Conservation (phyloP, 2,113 vertebrate genomes). For the Willisornis vidua region DNA sequence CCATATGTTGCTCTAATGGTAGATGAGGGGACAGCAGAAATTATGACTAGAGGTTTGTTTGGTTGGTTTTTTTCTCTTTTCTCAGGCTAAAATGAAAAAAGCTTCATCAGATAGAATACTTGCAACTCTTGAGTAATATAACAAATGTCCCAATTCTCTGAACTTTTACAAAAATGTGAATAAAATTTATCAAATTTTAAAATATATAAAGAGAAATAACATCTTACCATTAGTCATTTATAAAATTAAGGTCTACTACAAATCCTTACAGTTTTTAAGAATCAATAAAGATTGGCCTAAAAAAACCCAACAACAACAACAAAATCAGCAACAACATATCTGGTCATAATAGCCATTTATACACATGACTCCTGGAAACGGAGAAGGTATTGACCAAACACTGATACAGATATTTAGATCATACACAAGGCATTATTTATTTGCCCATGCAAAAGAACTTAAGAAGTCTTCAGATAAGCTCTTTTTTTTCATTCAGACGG, state of each 20-base stretch:
- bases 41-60: not conserved
- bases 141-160: not conserved
- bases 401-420: not conserved
- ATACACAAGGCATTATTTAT: not conserved
- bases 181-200: not conserved
- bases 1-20: not conserved
- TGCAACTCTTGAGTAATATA: not conserved
- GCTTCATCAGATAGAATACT: not conserved
- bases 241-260: not conserved
- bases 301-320: too few relatives aligned
- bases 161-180: not conserved
- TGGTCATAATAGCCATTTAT: not conserved
- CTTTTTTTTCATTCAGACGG: not conserved
- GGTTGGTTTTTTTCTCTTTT: not conserved
- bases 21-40: not conserved
- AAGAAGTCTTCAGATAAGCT: not conserved
- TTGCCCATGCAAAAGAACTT: not conserved
- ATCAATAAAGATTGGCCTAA: fast-evolving
- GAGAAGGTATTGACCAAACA: not conserved
- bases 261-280: not conserved
- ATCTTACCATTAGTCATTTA: not conserved
- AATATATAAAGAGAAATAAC: not conserved
- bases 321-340: not conserved
- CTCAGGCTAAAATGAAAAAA: not conserved
- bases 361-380: not conserved